Percentiles rank a stretch among this genome's conserved stretches.
Evolutionary conservation across 2,113 vertebrate species (phyloP).

Genomic region (Leptocoma aspasia): DNA sequence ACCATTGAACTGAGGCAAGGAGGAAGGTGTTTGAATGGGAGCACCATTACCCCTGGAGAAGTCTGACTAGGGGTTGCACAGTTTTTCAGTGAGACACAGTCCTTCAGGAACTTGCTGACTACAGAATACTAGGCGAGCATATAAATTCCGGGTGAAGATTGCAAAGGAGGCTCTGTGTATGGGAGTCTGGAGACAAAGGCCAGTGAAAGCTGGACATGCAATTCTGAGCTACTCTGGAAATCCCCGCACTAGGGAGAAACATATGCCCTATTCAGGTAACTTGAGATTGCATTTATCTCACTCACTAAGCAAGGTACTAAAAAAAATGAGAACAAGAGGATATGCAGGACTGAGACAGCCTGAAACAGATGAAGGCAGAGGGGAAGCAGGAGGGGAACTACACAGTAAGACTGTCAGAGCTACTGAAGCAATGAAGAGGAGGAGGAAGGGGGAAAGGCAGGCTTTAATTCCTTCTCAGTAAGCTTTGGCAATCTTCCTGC

Average conservation of each 20-base stretch:
- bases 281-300: neutral
- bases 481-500: neutral
- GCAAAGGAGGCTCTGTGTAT: neutral
- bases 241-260: neutral
- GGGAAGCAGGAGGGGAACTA: neutral
- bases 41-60: neutral
- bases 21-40: neutral
- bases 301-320: neutral
- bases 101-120: neutral
- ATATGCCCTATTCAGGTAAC: neutral
- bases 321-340: neutral
- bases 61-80: neutral
- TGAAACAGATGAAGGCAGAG: neutral
- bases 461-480: neutral
- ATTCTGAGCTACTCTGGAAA: neutral
- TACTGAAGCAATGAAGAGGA: neutral
- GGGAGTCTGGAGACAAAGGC: neutral
- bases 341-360: neutral
- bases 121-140: neutral
- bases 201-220: neutral
- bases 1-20: accelerated
- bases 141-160: accelerated
- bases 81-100: neutral
- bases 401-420: neutral
- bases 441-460: neutral